These are phyloP conservation scores for Uria aalge DNA, from an alignment of 2,113 vertebrate genomes.

Conservation along the genomic window DNA sequence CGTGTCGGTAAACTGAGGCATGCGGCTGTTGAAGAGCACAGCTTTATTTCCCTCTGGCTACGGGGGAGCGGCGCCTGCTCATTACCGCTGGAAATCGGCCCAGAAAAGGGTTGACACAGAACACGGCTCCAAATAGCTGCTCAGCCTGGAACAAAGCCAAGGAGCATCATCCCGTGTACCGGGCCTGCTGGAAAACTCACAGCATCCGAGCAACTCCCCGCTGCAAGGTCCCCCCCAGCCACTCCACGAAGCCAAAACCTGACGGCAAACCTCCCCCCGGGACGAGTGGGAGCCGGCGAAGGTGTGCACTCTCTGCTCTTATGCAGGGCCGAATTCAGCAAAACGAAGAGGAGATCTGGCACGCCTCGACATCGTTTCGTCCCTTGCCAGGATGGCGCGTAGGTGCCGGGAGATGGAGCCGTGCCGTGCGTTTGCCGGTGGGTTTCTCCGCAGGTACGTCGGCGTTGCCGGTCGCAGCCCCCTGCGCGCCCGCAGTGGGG, in stretches of 20 bases:
- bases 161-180: not conserved
- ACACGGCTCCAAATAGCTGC: not conserved
- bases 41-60: not conserved
- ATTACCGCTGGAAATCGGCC: not conserved
- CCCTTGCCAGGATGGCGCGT: fast-evolving
- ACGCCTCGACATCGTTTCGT: fast-evolving
- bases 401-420: not conserved
- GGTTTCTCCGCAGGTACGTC: not conserved
- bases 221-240: not conserved
- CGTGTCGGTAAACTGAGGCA: not conserved
- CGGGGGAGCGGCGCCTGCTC: fast-evolving
- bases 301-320: not conserved
- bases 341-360: not conserved
- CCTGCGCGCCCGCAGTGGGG: fast-evolving
- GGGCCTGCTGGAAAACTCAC: not conserved
- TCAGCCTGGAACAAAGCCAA: not conserved
- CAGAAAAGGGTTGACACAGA: not conserved
- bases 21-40: not conserved
- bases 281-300: fast-evolving
- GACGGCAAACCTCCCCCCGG: not conserved
- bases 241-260: not conserved
- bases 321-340: not conserved
- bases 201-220: fast-evolving
- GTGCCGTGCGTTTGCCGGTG: fast-evolving
- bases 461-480: fast-evolving